phyloP scores from a whole-genome alignment of 2,888 invertebrate genomes.

The Augochlorella aurata region DNA sequence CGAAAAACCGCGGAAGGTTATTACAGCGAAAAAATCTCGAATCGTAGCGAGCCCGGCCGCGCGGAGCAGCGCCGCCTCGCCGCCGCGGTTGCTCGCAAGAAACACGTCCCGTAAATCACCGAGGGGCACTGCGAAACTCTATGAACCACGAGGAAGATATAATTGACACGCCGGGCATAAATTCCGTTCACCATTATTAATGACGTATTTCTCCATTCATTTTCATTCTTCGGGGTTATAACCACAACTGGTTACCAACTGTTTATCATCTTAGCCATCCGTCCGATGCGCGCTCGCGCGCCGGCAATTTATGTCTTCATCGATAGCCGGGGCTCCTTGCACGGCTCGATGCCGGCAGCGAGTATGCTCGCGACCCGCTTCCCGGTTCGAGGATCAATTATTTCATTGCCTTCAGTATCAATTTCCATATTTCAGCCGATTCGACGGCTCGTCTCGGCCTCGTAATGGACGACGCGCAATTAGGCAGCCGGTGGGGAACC shows the following conservation, averaged over 20 bases:
- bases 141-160: constrained; percentile 58
- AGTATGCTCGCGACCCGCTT: constrained; percentile 15
- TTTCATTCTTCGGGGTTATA: constrained; percentile 57
- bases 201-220: constrained; percentile 60
- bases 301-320: constrained; percentile 59
- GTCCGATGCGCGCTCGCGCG: constrained; percentile 32
- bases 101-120: constrained; percentile 53
- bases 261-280: constrained; percentile 62
- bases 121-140: constrained; percentile 46
- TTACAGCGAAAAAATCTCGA: constrained; percentile 44
- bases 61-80: neutral
- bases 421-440: constrained; percentile 17
- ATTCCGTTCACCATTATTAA: constrained; percentile 60
- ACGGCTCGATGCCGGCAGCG: constrained; percentile 43
- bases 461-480: neutral
- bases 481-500: neutral
- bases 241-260: constrained; percentile 60
- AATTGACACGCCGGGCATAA: constrained; percentile 60
- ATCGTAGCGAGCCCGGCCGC: constrained; percentile 16
- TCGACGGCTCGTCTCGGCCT: neutral
- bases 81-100: constrained; percentile 28
- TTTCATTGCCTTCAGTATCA: constrained; percentile 30
- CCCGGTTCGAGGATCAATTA: constrained; percentile 39
- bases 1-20: constrained; percentile 11
- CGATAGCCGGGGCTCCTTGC: constrained; percentile 37